Percentiles rank a stretch among this genome's conserved stretches.
Evolutionary conservation across 2,888 invertebrate species (phyloP).

Genomic region (Thymelicus acteon): DNA sequence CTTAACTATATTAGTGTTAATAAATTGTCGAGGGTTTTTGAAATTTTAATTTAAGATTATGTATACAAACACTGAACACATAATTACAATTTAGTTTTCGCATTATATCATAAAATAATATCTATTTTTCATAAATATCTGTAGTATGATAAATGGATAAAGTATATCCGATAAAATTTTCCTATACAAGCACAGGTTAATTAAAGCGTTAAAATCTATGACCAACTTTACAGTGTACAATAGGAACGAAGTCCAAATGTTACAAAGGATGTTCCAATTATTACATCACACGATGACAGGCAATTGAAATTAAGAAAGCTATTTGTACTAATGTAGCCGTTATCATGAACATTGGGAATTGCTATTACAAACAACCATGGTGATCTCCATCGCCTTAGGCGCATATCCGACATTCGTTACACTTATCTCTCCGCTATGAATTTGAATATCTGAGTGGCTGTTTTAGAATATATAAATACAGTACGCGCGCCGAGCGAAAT

Average conservation of each 20-base stretch:
- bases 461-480: slow-evolving; percentile 76
- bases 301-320: slow-evolving; percentile 40
- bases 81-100: background rate
- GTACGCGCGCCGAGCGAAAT: slow-evolving; percentile 68
- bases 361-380: slow-evolving; percentile 40
- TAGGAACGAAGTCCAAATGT: background rate
- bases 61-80: too few species aligned
- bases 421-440: slow-evolving; percentile 61
- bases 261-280: slow-evolving; percentile 23
- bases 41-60: too few species aligned
- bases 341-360: slow-evolving; percentile 35
- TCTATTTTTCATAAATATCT: background rate
- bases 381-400: slow-evolving; percentile 45
- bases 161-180: too few species aligned
- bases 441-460: slow-evolving; percentile 67
- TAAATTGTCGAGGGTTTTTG: too few species aligned
- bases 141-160: too few species aligned
- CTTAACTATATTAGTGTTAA: too few species aligned
- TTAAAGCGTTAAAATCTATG: too few species aligned
- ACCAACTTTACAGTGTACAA: too few species aligned
- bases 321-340: slow-evolving; percentile 43
- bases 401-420: slow-evolving; percentile 56
- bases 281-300: slow-evolving; percentile 38
- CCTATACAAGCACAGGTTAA: background rate
- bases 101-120: background rate